Percentiles rank a stretch among this genome's conserved stretches.
Evolutionary conservation across 92 coral and sea anemone species (phyloP).

Genomic region (Phenganax marumi): DNA sequence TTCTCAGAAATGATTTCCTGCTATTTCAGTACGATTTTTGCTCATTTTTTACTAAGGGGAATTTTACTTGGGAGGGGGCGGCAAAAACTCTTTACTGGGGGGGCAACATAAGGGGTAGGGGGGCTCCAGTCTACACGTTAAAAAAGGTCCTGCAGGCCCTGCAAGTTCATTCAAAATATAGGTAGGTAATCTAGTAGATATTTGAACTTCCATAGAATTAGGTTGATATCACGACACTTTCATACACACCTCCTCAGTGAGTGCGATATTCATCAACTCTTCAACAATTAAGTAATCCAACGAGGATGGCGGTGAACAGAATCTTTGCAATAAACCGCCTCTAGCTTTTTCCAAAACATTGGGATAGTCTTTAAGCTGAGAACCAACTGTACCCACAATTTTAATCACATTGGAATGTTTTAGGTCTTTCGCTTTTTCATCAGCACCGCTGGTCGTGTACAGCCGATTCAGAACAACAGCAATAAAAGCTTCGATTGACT

Average conservation of each 20-base stretch:
- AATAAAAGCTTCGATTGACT: conserved; percentile 87
- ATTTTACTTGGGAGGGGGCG: too few species aligned
- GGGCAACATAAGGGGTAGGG: too few species aligned
- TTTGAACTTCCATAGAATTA: too few species aligned
- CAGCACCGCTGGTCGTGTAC: conserved; percentile 74
- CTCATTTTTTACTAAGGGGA: too few species aligned
- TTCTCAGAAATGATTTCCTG: too few species aligned
- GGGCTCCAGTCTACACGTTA: too few species aligned
- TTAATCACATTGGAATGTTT: conserved; percentile 85
- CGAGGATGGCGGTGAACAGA: conserved; percentile 91
- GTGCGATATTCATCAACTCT: conserved; percentile 73
- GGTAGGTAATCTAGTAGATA: too few species aligned
- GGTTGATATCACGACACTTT: too few species aligned
- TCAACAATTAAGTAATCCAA: conserved; percentile 92
- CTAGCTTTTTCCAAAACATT: conserved; percentile 82
- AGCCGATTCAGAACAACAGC: conserved; percentile 86
- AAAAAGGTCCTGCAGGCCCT: too few species aligned
- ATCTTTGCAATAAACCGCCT: conserved; percentile 83
- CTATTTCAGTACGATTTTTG: too few species aligned
- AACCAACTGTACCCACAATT: conserved; percentile 85
- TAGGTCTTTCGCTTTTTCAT: conserved; percentile 67
- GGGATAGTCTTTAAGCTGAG: conserved; percentile 73
- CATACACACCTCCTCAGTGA: conserved; percentile 73
- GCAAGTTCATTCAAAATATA: too few species aligned
- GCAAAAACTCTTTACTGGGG: too few species aligned